Evolutionary conservation across 2,888 invertebrate species (phyloP).

Genomic region (Ophioninae sp.): DNA sequence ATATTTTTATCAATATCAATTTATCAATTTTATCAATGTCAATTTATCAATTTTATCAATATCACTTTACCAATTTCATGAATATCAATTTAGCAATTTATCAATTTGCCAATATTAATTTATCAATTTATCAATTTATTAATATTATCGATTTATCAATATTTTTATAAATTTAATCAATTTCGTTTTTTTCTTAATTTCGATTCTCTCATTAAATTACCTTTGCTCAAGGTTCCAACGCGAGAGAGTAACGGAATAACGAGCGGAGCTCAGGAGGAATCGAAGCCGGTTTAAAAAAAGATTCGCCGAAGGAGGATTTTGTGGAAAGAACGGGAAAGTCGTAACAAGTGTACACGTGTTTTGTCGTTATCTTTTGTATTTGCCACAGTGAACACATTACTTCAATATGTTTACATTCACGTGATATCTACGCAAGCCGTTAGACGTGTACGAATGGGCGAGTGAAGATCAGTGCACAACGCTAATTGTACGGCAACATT

Average conservation of each 20-base stretch:
- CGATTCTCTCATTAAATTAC: background rate
- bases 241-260: background rate
- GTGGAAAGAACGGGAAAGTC: background rate
- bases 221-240: background rate
- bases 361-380: background rate
- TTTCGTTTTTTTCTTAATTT: no score
- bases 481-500: background rate
- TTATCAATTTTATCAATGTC: no score
- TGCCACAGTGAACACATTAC: background rate
- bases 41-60: no score
- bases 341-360: background rate
- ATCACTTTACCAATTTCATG: no score
- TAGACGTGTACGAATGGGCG: background rate
- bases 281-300: slow-evolving; percentile 1
- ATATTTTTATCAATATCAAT: no score
- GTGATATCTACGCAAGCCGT: background rate
- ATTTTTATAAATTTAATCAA: no score
- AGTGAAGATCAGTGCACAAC: slow-evolving; percentile 5
- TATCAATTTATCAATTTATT: no score
- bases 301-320: background rate
- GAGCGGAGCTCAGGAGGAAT: background rate
- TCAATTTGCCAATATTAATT: no score
- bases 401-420: background rate
- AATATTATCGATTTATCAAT: no score
- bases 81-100: no score